Evolutionary conservation across 2,888 invertebrate species (phyloP), one percentile per base, ranked within the genome.

Genomic region (Drosophila stalkeri): DNA sequence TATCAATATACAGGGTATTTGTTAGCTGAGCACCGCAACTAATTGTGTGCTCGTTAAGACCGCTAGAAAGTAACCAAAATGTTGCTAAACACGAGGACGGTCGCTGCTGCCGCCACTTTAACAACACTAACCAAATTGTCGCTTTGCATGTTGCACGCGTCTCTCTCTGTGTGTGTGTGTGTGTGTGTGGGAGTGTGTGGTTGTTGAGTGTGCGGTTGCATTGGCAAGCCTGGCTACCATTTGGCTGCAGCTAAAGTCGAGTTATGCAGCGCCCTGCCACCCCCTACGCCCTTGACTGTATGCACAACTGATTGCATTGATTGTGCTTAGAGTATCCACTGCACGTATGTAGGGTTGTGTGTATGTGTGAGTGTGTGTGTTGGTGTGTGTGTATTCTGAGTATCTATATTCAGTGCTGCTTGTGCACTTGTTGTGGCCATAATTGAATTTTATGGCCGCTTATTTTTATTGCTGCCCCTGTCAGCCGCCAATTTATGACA

Each of bases 401-500:
- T 61, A 72, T 74, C 20, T 66, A 52, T 64, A 59, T 57, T 54
- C 67, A 63, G 61, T 49, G 70, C 67, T 77, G 72, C 76, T 76
- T 81, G 78, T 85, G 79, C 79, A 86, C 81, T 89, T 89, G 77
- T 89, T 86, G 89, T 81, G 89, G 81, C 81, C 66, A 85, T 85
- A 89, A 85, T 85, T 85, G 86, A 85, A 89, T 86, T 85, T 85
- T 89, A 89, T 85, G 79, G 81, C 75, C 86, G 86, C 89, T 86
- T 89, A 89, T 89, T 89, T 85, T 85, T 84, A 86, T 85, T 89
- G 79, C 74, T 64, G 61, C 62, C 72, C 67, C 67, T 54, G 80
- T 77, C 89, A 78, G 76, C 69, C 84, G 85, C 72, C 87, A 85
- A 86, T 86, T 84, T 85, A 85, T 84, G 84, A 68, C 78, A 78